Percentiles rank a stretch among this genome's conserved stretches.
Evolutionary conservation across 2,797 vertebrate genomes (phyloP).

Genomic region (Centroberyx gerrardi): DNA sequence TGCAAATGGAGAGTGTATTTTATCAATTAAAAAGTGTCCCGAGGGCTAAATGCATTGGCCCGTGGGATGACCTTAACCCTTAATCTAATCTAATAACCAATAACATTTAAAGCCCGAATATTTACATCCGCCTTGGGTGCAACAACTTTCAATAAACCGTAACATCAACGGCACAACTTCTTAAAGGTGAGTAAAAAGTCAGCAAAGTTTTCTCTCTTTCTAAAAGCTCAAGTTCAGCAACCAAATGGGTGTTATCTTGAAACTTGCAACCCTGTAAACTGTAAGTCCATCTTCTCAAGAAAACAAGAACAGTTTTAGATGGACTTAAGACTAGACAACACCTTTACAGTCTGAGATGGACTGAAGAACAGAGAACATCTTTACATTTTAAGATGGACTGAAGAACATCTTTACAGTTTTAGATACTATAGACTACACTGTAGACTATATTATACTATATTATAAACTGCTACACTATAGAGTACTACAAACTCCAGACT

Average conservation of each 20-base stretch:
- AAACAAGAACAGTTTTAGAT: no score
- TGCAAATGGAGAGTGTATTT: conserved; percentile 75
- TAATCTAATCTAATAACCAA: conserved; percentile 33
- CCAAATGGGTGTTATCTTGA: background rate
- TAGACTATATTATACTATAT: no score
- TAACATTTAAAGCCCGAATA: conserved; percentile 16
- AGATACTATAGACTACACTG: no score
- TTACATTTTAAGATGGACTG: no score
- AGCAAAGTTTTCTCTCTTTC: background rate
- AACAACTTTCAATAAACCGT: background rate
- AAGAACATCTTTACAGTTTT: no score
- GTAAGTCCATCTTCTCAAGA: no score
- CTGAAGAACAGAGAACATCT: no score
- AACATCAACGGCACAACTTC: background rate
- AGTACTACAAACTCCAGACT: no score
- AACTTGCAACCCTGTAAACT: background rate
- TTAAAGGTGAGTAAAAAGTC: conserved; percentile 44
- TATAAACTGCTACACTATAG: no score
- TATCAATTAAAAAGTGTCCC: conserved; percentile 62
- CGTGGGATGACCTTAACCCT: conserved; percentile 68
- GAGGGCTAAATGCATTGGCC: conserved; percentile 45
- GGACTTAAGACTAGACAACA: no score
- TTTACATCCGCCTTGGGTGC: conserved; percentile 11
- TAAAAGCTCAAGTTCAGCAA: background rate
- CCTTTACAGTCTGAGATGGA: no score